Evolutionary conservation across 2,113 vertebrate genomes (phyloP).

Genomic region (Irena cyanogastra): DNA sequence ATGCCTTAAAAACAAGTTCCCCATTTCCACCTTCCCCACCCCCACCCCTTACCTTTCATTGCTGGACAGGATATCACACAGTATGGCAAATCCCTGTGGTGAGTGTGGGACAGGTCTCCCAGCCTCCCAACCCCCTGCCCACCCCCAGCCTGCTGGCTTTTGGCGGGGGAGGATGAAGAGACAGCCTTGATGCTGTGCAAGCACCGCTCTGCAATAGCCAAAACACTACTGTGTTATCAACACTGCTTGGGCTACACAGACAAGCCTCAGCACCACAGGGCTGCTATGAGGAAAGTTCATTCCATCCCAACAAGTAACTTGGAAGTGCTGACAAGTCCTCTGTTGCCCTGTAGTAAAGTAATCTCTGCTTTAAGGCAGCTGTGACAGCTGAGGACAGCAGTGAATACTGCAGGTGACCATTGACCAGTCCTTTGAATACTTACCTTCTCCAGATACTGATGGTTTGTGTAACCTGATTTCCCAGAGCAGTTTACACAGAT

Average conservation of each 20-base stretch:
- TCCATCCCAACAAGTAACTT: background rate
- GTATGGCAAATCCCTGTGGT: background rate
- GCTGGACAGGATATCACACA: background rate
- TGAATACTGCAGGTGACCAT: background rate
- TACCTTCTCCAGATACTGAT: background rate
- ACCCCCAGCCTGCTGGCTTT: background rate
- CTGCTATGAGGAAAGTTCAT: background rate
- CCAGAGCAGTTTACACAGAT: background rate
- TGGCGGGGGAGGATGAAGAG: background rate
- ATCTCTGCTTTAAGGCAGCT: background rate
- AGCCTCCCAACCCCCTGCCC: background rate
- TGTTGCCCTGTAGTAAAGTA: background rate
- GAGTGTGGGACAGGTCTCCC: background rate
- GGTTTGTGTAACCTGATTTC: background rate
- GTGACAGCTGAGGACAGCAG: background rate
- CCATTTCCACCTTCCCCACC: background rate
- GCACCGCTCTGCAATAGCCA: background rate
- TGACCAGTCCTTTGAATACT: background rate
- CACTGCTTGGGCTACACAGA: background rate
- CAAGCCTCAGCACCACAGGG: background rate
- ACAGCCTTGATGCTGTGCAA: background rate
- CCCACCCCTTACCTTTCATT: background rate
- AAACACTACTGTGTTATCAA: background rate
- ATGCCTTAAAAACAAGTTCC: background rate
- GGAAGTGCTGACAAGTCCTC: background rate